Base-by-base conservation (phyloP, 2,113 vertebrate species). In the Erpornis zantholeuca region DNA sequence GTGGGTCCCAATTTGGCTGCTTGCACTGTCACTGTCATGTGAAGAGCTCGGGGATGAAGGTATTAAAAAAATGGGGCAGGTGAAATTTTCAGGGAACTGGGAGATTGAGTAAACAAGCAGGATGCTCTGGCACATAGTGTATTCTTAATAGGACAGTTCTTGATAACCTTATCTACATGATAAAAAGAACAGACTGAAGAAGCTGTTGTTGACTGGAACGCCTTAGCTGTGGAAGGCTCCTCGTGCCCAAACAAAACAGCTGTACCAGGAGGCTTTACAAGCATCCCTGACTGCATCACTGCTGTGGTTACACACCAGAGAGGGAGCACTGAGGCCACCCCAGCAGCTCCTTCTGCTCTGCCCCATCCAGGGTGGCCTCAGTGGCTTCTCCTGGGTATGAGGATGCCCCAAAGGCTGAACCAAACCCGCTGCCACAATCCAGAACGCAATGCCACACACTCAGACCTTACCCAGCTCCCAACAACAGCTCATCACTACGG, bases 381-480 rank as follows among this genome's bases (percentile, higher is more conserved):
- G 0, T 8, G 71, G 54, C 60, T 80, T 23, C 66, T 66, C 75
- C 59, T 25, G 2, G 4, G 8, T 6, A 44, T 5, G 86, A 80
- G 71, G 69, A 40, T 36, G 69, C 56, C 86, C 79, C 86, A 64
- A 14, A 76, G 8, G 11, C 24, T 38, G 86, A 36, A 38, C 79
- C 60, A 61, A 93, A 73, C 76, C 68, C 66, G 15, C 90, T 86
- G 71, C 54, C 64, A 81, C 72, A 31, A 93, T 57, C 54, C 56
- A 29, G 24, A 90, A 88, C 0, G 11, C 68, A 78, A 68, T 27
- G 69, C 25, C 77, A 91, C 69, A 60, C 64, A 21, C 54, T 40
- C 40, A 83, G 77, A 89, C 83, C 86, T 89, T 50, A 65, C 57
- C 77, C 92, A 65, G 78, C 70, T 85, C 86, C 89, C 95, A 83